Evolutionary conservation across 2,113 vertebrate species (phyloP), one percentile per base, ranked within the genome.

Genomic region (Nesoenas mayeri): DNA sequence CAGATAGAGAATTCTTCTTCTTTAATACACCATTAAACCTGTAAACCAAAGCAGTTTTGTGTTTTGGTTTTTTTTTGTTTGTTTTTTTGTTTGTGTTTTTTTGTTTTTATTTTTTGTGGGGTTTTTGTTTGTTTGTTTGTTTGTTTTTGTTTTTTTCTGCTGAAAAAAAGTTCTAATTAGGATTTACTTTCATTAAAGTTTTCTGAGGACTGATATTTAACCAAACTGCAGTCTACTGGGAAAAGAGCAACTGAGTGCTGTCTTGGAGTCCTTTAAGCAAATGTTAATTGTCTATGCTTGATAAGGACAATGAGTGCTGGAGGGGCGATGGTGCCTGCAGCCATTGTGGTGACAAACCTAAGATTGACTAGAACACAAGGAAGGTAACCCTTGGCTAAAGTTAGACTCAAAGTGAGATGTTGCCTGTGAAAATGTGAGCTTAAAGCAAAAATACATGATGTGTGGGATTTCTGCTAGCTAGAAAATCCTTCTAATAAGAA

Each of bases 321-420:
- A 91, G 88, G 94, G 77, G 61, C 75, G 75, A 57, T 79, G 85
- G 71, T 95, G 94, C 47, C 75, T 93, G 54, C n/a, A 88, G 28
- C 47, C 17, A 38, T 78, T 79, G 44, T 79, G 73, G 40, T 79
- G 90, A 74, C 75, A 86, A 95, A 82, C 53, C 32, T 40, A 75
- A 92, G 74, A 89, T 3, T 88, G 81, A 66, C 34, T 91, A 12
- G 32, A 93, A 75, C 19, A 79, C 72, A 79, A 34, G 60, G 25
- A 88, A 77, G 73, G 85, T 85, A 95, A 96, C 88, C 77, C 50
- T 91, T 80, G 92, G 92, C 80, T 96, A 81, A 92, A 91, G 73
- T 91, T 91, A 85, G 70, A 54, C 60, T 91, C 90, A 85, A 78
- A 95, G 85, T 85, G 73, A 94, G 69, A 93, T 28, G 44, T n/a